Base-by-base conservation (phyloP, 2,888 invertebrate genomes). In the Hemistola chrysoprasaria region DNA sequence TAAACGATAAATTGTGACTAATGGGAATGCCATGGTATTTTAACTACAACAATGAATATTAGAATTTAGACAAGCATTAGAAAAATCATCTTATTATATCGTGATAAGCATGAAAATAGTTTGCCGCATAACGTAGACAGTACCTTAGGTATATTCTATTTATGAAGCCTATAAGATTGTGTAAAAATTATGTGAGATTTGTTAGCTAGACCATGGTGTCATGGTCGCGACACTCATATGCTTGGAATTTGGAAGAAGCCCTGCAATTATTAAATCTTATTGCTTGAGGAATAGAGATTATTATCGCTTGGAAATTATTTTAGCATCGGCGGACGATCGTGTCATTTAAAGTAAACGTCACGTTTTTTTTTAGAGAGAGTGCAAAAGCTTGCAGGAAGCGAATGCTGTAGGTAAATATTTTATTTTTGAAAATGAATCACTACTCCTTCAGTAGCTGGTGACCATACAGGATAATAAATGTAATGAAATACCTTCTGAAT, bases 341-440 rank as follows among this genome's bases (percentile, higher is more conserved):
- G 47, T 51, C 54, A 49, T 51, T 54, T 47, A 45, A 37, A 31
- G 21, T 47, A 9, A 40, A 51, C 51, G 51, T 49, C 50, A 49
- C 33, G 6, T 11, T 27, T 38, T 37, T 49, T 49, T 49, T 47
- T 49, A 47, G 42, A 46, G 34, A 6, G 31, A 38, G 41, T 42
- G 50, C 41, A 46, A 47, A 43, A 39, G n/a, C 28, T 36, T 29
- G 22, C 39, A 33, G 33, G 40, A 40, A 40, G 28, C 40, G 40
- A 46, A 33, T 34, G 40, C 9, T 41, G 26, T 11, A 16, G 2
- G 16, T 3, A 16, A 16, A 16, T 16, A 16, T 3, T 16, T 16
- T 41, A 41, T 41, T 46, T 41, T 31, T 28, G 31, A 35, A 28
- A 28, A 23, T 40, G 45, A 40, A 16, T 16, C 16, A 16, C 4